Percentiles rank a stretch among this genome's conserved stretches.
Evolutionary conservation across 2,888 invertebrate species (phyloP).

Genomic region (Sinodicranocentrus sp.): DNA sequence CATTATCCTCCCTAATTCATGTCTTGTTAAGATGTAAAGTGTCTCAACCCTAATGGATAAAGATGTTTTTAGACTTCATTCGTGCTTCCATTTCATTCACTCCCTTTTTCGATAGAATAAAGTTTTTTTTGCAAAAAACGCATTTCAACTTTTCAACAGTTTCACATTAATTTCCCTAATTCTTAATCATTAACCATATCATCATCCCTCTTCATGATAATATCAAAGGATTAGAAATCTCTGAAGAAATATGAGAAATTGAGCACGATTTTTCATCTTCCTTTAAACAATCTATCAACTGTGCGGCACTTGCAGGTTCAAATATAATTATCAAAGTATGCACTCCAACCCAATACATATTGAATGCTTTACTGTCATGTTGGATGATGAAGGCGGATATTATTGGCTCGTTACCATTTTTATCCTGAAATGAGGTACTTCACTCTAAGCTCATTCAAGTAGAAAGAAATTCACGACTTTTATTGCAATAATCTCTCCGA

Average conservation of each 20-base stretch:
- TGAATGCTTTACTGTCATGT: conserved; percentile 18
- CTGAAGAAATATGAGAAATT: conserved; percentile 59
- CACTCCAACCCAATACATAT: conserved; percentile 10
- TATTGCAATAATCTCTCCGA: conserved; percentile 56
- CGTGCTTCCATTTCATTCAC: conserved; percentile 41
- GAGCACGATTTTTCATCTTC: conserved; percentile 55
- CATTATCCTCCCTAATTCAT: conserved; percentile 58
- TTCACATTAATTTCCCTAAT: conserved; percentile 64
- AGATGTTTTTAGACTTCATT: conserved; percentile 48
- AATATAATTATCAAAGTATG: conserved; percentile 49
- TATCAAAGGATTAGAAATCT: conserved; percentile 57
- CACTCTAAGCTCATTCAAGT: conserved; percentile 41
- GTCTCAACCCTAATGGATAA: conserved; percentile 62
- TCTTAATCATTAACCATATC: conserved; percentile 59
- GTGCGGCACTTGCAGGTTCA: conserved; percentile 28
- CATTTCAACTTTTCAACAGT: conserved; percentile 62
- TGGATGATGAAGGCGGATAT: conserved; percentile 56
- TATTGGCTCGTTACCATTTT: conserved; percentile 29
- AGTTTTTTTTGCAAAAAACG: conserved; percentile 43
- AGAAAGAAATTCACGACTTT: conserved; percentile 63
- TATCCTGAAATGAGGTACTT: conserved; percentile 38
- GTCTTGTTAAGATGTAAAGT: conserved; percentile 62
- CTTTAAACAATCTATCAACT: conserved; percentile 37
- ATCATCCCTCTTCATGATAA: conserved; percentile 35
- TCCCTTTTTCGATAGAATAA: conserved; percentile 37